These are phyloP conservation scores for Physeter macrocephalus DNA, from an alignment of 2,113 vertebrate genomes.

Conservation along the genomic window DNA sequence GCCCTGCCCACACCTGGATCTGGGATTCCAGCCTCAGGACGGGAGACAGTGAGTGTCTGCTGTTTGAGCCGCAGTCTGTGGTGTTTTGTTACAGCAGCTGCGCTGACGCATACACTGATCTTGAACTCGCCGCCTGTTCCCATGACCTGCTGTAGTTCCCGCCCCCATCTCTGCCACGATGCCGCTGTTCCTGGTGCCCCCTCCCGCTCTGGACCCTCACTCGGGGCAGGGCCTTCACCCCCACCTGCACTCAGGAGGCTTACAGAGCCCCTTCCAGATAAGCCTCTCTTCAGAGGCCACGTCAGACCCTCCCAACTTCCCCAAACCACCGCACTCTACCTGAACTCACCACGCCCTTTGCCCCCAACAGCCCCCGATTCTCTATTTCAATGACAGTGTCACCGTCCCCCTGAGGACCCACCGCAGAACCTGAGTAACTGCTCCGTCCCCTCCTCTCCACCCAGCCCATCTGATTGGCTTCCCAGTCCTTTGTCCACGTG, in stretches of 20 bases:
- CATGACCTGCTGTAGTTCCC: neutral
- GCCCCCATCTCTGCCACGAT: neutral
- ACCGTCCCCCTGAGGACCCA: neutral
- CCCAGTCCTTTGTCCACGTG: accelerated
- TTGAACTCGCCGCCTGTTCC: neutral
- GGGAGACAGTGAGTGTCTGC: too few species aligned
- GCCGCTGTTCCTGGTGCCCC: neutral
- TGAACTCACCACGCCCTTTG: neutral
- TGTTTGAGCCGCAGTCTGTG: too few species aligned
- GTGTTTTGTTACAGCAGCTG: too few species aligned
- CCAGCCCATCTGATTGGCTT: neutral
- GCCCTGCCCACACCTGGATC: too few species aligned
- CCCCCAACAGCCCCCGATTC: neutral
- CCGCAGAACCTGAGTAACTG: neutral
- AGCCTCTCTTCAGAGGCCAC: neutral
- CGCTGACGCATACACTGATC: neutral
- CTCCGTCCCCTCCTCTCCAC: neutral
- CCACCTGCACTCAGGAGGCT: too few species aligned
- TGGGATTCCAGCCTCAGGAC: too few species aligned
- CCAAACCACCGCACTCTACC: too few species aligned
- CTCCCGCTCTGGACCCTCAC: neutral
- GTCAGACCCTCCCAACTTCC: too few species aligned
- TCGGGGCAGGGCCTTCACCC: neutral
- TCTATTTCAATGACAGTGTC: neutral
- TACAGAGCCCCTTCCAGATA: too few species aligned